phyloP scores from a whole-genome alignment of 2,888 invertebrate species.

The Leptinotarsa tumamoca region DNA sequence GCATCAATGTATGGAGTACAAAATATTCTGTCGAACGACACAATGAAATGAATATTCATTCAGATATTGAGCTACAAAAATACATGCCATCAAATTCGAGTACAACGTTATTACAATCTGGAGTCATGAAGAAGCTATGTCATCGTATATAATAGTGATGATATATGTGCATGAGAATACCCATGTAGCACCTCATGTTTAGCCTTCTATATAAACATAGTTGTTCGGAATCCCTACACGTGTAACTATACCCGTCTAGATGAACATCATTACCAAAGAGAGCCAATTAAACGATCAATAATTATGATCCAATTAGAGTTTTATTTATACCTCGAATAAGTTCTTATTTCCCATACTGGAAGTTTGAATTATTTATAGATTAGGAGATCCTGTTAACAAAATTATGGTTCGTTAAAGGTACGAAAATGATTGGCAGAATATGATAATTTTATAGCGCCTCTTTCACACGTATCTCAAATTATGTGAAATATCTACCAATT shows the following conservation, averaged over 20 bases:
- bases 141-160: not conserved
- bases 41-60: too few relatives aligned
- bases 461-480: slow-evolving; percentile 13
- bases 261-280: slow-evolving; percentile 6
- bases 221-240: not conserved
- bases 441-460: slow-evolving; percentile 21
- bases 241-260: not conserved
- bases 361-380: not conserved
- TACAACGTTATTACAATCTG: too few relatives aligned
- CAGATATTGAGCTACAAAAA: too few relatives aligned
- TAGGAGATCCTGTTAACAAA: not conserved
- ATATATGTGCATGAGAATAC: not conserved
- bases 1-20: too few relatives aligned
- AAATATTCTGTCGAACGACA: too few relatives aligned
- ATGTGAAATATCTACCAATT: slow-evolving; percentile 20
- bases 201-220: slow-evolving; percentile 3
- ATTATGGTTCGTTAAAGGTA: slow-evolving; percentile 15
- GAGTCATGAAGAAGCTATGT: not conserved
- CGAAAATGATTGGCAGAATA: slow-evolving; percentile 23
- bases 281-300: slow-evolving; percentile 8
- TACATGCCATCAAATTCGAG: too few relatives aligned
- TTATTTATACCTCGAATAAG: not conserved
- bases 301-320: not conserved
- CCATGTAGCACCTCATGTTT: not conserved
- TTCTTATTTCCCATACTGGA: not conserved